These are phyloP conservation scores for Cataglyphis albicans DNA, from an alignment of 2,888 invertebrate genomes.

Conservation along the genomic window DNA sequence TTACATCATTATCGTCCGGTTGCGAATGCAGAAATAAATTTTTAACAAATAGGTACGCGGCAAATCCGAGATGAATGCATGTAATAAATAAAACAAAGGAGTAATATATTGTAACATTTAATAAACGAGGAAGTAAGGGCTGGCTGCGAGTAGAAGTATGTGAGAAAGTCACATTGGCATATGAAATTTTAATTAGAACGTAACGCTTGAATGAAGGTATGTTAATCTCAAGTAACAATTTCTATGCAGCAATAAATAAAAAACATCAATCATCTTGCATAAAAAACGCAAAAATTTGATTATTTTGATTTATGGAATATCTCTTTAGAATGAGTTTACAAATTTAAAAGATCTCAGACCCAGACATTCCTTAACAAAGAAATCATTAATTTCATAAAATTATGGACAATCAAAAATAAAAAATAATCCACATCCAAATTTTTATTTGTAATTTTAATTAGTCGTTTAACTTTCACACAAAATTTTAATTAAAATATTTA, in stretches of 20 bases:
- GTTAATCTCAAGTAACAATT: slow-evolving; percentile 37
- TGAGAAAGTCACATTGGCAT: slow-evolving; percentile 47
- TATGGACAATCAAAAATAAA: not conserved
- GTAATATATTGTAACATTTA: slow-evolving; percentile 36
- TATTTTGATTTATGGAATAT: not conserved
- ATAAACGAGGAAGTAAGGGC: slow-evolving; percentile 39
- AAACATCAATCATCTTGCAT: slow-evolving; percentile 29
- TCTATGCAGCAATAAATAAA: not conserved
- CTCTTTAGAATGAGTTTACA: not conserved
- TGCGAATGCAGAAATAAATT: not conserved
- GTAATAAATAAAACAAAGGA: slow-evolving; percentile 32
- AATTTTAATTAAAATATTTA: slow-evolving; percentile 1
- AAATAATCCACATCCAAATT: not conserved
- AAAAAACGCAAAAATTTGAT: slow-evolving; percentile 36
- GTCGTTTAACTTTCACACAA: not conserved
- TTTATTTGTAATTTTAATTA: not conserved
- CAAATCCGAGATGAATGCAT: not conserved
- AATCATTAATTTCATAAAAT: not conserved
- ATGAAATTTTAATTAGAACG: slow-evolving; percentile 45
- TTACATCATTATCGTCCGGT: not conserved
- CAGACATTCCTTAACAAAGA: not conserved
- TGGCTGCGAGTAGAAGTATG: not conserved
- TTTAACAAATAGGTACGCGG: not conserved
- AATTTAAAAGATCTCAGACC: not conserved
- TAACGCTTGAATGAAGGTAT: slow-evolving; percentile 48